Evolutionary conservation across 53 echinoderm and acorn worm species (phyloP).

Genomic region (Holothuria scabra): DNA sequence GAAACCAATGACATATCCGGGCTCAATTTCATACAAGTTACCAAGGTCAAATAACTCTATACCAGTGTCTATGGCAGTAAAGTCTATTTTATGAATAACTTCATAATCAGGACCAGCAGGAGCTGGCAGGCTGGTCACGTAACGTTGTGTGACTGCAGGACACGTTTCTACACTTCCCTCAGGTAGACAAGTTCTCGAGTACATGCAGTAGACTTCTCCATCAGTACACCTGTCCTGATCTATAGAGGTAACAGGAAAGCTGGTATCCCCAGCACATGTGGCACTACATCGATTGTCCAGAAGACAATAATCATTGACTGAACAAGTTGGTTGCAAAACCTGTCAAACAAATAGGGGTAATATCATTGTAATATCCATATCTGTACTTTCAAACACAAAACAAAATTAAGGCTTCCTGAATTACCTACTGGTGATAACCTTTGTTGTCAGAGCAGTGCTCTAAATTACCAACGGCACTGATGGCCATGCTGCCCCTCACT

Average conservation of each 20-base stretch:
- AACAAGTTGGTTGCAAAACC: slow-evolving; percentile 24
- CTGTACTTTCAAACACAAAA: too few relatives aligned
- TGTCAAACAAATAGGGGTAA: background rate
- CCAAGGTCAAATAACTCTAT: background rate
- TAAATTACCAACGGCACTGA: too few relatives aligned
- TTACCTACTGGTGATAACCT: too few relatives aligned
- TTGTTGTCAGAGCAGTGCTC: too few relatives aligned
- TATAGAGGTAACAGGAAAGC: slow-evolving; percentile 6
- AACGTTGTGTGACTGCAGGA: slow-evolving; percentile 7
- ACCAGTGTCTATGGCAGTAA: background rate
- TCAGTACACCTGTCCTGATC: slow-evolving; percentile 21
- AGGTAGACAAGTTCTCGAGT: background rate
- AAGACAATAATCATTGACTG: background rate
- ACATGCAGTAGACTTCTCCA: slow-evolving; percentile 37
- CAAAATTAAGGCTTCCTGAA: too few relatives aligned
- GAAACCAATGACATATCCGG: slow-evolving; percentile 38
- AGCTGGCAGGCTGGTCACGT: background rate
- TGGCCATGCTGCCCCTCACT: too few relatives aligned
- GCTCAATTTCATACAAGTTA: background rate
- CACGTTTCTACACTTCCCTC: slow-evolving; percentile 1
- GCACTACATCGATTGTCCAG: slow-evolving; percentile 17
- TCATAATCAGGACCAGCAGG: background rate
- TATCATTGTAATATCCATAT: too few relatives aligned
- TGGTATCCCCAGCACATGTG: slow-evolving; percentile 10
- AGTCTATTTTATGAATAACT: background rate